phyloP scores from a whole-genome alignment of 2,113 vertebrate genomes.

The Oreamnos americanus region DNA sequence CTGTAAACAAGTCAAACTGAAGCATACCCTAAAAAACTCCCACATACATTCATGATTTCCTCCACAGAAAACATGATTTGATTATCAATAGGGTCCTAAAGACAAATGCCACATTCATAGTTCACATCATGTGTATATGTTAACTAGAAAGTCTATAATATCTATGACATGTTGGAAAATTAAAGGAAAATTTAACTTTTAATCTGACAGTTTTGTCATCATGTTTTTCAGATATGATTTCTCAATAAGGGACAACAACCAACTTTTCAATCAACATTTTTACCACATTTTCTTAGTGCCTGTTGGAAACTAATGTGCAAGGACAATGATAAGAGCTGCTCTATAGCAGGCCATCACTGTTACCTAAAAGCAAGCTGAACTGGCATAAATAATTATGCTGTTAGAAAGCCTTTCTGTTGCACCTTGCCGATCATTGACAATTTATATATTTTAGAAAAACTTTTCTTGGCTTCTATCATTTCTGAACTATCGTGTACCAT shows the following conservation, averaged over 20 bases:
- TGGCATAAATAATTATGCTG: conserved; percentile 84
- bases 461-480: conserved; percentile 87
- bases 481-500: conserved; percentile 85
- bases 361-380: conserved; percentile 83
- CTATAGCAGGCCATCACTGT: conserved; percentile 71
- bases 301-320: conserved; percentile 75
- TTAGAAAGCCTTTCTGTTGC: conserved; percentile 82
- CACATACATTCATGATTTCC: background rate
- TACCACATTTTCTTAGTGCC: conserved; percentile 54
- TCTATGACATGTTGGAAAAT: background rate
- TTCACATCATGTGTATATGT: background rate
- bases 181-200: conserved; percentile 2
- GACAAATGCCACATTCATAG: background rate
- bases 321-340: conserved; percentile 74
- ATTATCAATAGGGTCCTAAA: background rate
- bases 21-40: background rate
- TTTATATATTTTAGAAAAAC: conserved; percentile 88
- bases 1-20: background rate
- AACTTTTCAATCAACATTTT: conserved; percentile 38
- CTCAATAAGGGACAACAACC: conserved; percentile 50
- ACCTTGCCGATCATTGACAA: conserved; percentile 86
- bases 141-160: background rate
- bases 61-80: background rate
- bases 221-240: conserved; percentile 28
- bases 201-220: background rate